These are phyloP conservation scores for Axinella damicornis DNA, from an alignment of 37 sponge, comb jelly and placozoan genomes.

Conservation along the genomic window DNA sequence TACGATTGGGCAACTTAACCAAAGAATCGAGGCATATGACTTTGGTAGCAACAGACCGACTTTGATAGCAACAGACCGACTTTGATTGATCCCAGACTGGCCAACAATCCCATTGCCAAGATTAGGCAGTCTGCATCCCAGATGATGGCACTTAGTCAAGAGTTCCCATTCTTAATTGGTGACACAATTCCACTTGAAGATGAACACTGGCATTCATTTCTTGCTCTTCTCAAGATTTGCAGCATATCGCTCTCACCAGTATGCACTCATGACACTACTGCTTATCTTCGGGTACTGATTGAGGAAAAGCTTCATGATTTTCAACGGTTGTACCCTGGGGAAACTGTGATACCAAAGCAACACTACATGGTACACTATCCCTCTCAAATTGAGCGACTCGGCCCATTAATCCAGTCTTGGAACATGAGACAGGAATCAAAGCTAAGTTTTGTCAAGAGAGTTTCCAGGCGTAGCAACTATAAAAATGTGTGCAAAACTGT, in stretches of 20 bases:
- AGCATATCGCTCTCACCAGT: constrained; percentile 29
- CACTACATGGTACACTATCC: constrained; percentile 68
- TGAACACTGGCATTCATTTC: constrained; percentile 51
- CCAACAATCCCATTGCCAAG: neutral
- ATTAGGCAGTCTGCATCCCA: constrained; percentile 48
- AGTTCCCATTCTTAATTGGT: constrained; percentile 41
- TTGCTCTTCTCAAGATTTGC: constrained; percentile 43
- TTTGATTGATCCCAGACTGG: neutral
- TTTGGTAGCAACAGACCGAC: constrained; percentile 20
- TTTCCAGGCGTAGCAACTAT: constrained; percentile 43
- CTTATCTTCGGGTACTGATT: constrained; percentile 48
- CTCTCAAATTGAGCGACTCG: constrained; percentile 40
- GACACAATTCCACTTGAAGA: constrained; percentile 65
- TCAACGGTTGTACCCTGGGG: constrained; percentile 27
- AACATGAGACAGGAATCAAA: constrained; percentile 62
- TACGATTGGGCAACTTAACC: constrained; percentile 16
- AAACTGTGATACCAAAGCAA: constrained; percentile 34
- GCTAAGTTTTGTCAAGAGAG: constrained; percentile 46
- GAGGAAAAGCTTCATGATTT: constrained; percentile 43
- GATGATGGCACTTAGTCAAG: constrained; percentile 26
- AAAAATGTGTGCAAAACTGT: constrained; percentile 48
- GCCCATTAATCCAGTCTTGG: constrained; percentile 54
- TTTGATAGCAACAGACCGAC: no score
- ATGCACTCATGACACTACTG: constrained; percentile 20
- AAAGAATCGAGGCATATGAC: constrained; percentile 30